A percentile compares a stretch with the other conserved stretches of the same genome.
Conservation (phyloP, 2,888 invertebrate species). For the Drosophila mayaguana region DNA sequence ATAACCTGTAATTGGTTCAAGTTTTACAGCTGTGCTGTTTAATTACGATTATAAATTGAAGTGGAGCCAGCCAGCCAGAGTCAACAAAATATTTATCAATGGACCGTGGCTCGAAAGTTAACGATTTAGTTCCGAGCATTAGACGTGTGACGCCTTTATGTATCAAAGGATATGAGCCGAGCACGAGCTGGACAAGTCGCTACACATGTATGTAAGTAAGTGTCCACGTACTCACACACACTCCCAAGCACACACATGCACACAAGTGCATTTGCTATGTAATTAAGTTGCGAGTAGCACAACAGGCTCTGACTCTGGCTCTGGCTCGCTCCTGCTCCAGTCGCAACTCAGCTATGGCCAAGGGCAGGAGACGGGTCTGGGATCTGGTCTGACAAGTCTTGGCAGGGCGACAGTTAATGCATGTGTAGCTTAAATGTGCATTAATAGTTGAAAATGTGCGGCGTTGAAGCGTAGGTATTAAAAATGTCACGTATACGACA, state of each 20-base stretch:
- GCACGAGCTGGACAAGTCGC: slow-evolving; percentile 16
- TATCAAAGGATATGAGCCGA: slow-evolving; percentile 30
- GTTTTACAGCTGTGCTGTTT: slow-evolving; percentile 66
- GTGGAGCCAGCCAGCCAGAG: slow-evolving; percentile 50
- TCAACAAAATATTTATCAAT: slow-evolving; percentile 42
- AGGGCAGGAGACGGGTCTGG: slow-evolving; percentile 8
- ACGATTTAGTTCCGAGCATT: slow-evolving; percentile 24
- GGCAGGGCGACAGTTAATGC: slow-evolving; percentile 64
- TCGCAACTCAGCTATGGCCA: slow-evolving; percentile 15
- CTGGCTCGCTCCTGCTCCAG: slow-evolving; percentile 10
- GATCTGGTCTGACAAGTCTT: slow-evolving; percentile 16
- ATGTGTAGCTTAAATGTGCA: slow-evolving; percentile 78
- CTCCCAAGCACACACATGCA: background rate
- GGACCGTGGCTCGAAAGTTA: slow-evolving; percentile 7
- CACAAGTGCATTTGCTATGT: slow-evolving; percentile 30
- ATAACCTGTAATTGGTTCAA: slow-evolving; percentile 80
- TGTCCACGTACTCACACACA: slow-evolving; percentile 22
- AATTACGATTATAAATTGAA: slow-evolving; percentile 67
- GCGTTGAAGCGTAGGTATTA: slow-evolving; percentile 77
- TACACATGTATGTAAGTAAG: slow-evolving; percentile 34
- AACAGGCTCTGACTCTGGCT: slow-evolving; percentile 21
- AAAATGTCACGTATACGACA: slow-evolving; percentile 80
- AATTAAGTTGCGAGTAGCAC: slow-evolving; percentile 63
- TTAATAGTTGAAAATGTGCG: slow-evolving; percentile 80
- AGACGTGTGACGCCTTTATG: slow-evolving; percentile 36